A percentile compares a stretch with the other conserved stretches of the same genome.
Evolutionary conservation across 2,888 invertebrate genomes (phyloP).

Genomic region (Mactromeris polynyma): DNA sequence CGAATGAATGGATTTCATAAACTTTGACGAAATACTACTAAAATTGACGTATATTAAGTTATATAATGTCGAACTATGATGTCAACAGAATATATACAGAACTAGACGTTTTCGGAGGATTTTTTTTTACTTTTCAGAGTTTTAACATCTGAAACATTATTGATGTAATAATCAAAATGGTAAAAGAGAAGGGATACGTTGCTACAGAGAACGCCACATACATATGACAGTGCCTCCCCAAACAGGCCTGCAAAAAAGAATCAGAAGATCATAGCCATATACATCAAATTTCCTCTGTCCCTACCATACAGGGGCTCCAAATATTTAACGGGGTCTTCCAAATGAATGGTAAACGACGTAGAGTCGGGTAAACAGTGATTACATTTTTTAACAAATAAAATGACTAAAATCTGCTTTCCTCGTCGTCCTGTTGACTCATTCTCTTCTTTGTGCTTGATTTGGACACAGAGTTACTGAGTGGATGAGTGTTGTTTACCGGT

Average conservation of each 20-base stretch:
- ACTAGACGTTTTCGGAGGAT: no score
- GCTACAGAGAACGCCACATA: no score
- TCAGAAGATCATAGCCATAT: background rate
- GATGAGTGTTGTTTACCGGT: conserved; percentile 67
- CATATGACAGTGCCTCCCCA: no score
- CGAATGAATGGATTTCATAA: no score
- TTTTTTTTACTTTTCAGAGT: background rate
- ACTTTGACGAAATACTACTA: no score
- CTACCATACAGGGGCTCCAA: background rate
- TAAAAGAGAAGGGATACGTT: no score
- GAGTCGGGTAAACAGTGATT: background rate
- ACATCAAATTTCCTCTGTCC: background rate
- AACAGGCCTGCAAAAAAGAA: background rate
- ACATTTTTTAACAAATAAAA: background rate
- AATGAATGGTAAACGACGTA: background rate
- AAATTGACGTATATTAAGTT: no score
- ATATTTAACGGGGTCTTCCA: background rate
- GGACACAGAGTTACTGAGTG: conserved; percentile 49
- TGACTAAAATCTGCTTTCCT: conserved; percentile 67
- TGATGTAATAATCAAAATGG: background rate
- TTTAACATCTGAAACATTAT: background rate
- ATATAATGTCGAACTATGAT: no score
- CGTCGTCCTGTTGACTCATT: conserved; percentile 64
- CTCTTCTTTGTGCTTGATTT: conserved; percentile 55
- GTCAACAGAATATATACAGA: no score